Conservation (phyloP, 1,140 invertebrate species). For the Delia radicum region DNA sequence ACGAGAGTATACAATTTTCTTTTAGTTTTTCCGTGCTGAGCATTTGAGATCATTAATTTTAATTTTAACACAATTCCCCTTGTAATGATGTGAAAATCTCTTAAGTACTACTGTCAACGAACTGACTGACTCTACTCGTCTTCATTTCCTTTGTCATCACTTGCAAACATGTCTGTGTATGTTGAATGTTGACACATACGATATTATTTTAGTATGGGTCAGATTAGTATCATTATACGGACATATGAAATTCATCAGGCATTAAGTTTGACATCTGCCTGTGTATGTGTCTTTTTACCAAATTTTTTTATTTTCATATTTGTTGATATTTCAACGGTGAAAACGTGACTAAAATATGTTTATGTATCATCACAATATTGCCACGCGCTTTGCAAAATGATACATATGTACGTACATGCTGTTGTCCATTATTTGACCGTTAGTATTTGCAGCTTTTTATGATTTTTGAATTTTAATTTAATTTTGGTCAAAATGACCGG, state of each 20-base stretch:
- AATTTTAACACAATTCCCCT: background rate
- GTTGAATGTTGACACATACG: background rate
- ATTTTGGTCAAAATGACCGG: too few species aligned
- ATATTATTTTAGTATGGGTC: background rate
- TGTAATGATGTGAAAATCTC: background rate
- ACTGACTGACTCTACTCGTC: background rate
- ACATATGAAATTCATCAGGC: background rate
- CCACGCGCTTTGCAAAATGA: background rate
- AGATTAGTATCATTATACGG: background rate
- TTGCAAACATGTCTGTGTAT: background rate
- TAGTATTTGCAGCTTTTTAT: background rate
- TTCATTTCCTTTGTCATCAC: background rate
- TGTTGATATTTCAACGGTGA: background rate
- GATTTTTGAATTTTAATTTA: too few species aligned
- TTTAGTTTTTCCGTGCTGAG: background rate
- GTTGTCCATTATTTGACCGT: background rate
- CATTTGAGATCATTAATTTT: constrained; percentile 5
- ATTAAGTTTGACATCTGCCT: background rate
- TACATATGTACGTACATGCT: background rate
- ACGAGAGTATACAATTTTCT: background rate
- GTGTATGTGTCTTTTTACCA: background rate
- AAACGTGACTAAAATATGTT: background rate
- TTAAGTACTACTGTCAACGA: background rate
- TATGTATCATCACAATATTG: background rate
- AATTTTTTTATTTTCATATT: background rate